Percentiles rank a stretch among this genome's conserved stretches.
phyloP scores from a whole-genome alignment of 2,113 vertebrate species.

The Onychorhynchus coronatus region DNA sequence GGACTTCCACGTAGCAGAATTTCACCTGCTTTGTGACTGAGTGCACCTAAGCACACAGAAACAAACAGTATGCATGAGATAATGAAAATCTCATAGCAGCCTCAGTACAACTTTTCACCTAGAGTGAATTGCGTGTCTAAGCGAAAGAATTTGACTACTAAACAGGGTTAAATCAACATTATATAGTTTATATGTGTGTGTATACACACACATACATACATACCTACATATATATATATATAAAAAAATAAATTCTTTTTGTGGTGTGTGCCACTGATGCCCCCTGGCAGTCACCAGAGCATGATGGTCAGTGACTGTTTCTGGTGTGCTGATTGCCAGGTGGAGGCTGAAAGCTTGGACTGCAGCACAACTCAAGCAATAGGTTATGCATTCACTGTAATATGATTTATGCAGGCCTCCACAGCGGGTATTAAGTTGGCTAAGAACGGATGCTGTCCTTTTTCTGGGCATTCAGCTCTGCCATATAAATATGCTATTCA shows the following conservation, averaged over 20 bases:
- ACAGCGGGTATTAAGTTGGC: slow-evolving; percentile 1
- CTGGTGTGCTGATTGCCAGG: background rate
- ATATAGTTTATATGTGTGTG: background rate
- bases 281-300: background rate
- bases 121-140: background rate
- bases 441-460: background rate
- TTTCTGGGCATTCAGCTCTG: background rate
- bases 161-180: background rate
- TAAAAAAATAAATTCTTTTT: background rate
- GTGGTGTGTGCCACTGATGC: background rate
- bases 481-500: background rate
- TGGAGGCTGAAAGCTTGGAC: background rate
- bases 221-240: accelerated
- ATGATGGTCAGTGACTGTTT: background rate
- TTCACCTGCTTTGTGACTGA: background rate
- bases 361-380: background rate
- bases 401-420: slow-evolving; percentile 16
- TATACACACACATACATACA: background rate
- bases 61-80: accelerated
- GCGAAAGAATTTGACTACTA: background rate
- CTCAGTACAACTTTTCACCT: background rate
- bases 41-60: background rate
- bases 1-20: background rate
- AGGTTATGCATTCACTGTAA: background rate
- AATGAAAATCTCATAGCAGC: background rate